Evolutionary conservation across 2,113 vertebrate genomes (phyloP).

Genomic region (Hemiprocne comata): DNA sequence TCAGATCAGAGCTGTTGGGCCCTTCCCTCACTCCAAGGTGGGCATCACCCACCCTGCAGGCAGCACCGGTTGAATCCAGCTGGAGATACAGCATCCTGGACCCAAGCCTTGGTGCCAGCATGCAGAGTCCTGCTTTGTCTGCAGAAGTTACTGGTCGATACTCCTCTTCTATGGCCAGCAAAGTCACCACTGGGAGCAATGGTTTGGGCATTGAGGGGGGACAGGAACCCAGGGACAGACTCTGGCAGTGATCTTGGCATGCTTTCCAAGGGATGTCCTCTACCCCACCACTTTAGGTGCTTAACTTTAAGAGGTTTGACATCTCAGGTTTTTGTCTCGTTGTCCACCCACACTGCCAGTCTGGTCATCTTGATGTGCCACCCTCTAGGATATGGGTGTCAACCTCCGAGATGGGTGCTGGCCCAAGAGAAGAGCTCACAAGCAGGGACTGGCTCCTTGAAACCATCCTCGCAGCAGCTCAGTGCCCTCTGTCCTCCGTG

Average conservation of each 20-base stretch:
- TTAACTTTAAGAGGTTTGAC: neutral
- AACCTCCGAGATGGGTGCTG: neutral
- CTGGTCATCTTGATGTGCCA: fast-evolving
- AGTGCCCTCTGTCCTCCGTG: neutral
- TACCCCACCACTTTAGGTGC: neutral
- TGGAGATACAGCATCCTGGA: neutral
- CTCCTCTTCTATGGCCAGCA: neutral
- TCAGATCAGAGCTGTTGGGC: fast-evolving
- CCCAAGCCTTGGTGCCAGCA: neutral
- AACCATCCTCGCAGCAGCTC: neutral
- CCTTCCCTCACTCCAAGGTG: neutral
- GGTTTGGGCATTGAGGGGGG: neutral
- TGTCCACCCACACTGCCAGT: fast-evolving
- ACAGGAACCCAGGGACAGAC: neutral
- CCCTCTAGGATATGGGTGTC: neutral
- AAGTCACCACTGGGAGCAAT: neutral
- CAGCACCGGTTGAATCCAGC: neutral
- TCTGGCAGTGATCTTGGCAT: neutral
- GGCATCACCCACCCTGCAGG: neutral
- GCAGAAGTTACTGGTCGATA: neutral
- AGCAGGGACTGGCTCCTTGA: neutral
- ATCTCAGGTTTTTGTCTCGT: neutral
- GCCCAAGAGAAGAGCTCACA: neutral
- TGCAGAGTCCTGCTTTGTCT: neutral
- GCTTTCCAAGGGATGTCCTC: neutral